Base-by-base conservation (phyloP, 2,113 vertebrate genomes). In the Ammodramus savannarum region DNA sequence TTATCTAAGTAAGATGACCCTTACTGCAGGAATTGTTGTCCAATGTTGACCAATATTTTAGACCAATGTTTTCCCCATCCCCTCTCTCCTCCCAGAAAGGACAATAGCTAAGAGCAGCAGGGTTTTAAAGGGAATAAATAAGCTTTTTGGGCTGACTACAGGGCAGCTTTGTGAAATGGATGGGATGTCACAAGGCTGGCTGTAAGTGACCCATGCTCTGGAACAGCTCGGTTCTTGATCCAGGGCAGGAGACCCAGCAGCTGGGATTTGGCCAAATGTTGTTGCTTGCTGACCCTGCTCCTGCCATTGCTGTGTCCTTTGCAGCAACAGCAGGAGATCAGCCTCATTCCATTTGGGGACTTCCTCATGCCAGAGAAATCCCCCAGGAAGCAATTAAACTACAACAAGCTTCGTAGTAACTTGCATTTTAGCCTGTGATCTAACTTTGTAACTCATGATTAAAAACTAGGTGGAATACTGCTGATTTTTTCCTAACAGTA, bases 301-400 rank as follows among this genome's bases (percentile, higher is more conserved):
- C 0, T 84, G 73, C 48, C 76, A 52, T 83, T 89, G 32, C 27
- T 59, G 26, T 59, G 66, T 55, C 51, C 46, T 68, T 36, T 41
- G 59, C 67, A 77, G 62, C 32, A 83, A 66, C 8, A 62, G 43
- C 74, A 93, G 58, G 16, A 82, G 59, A 83, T 87, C 82, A 71
- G 54, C 52, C 54, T 23, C 20, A 27, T 89, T 87, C 55, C 51
- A 55, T 19, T 1, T 44, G 16, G 38, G 63, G 31, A 77, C 39
- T 91, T 85, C n/a, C 38, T 57, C 39, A 91, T 44, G 52, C 75
- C 71, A 80, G 43, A 93, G 46, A 80, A 90, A 63, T 88, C 91
- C 59, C 87, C 31, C 17, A 85, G 75, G 85, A 96, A 93, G 91
- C 67, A 82, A 92, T 95, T 93, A 95, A 95, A 69, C 32, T 62